Evolutionary conservation across 2,888 invertebrate genomes (phyloP), one percentile per base, ranked within the genome.

Genomic region (Sthenelais limicola): DNA sequence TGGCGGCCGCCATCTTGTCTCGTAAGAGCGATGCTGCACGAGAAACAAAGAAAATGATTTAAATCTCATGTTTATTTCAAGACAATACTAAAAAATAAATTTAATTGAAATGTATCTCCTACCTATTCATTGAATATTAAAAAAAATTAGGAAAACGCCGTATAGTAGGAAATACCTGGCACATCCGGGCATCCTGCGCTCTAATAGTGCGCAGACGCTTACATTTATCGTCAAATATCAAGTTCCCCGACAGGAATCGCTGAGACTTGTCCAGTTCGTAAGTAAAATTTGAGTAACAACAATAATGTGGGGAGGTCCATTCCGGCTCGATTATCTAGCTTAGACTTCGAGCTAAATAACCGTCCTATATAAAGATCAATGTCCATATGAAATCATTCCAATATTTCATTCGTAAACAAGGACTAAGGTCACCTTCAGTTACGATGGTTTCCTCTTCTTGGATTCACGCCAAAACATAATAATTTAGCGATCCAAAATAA

Each of bases 171-270:
- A 52, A 58, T 71, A 71, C 71, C 58, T 71, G 71, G 71, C 71
- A 71, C 58, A 71, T 71, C 71, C 71, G 71, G 71, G 71, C 33
- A 71, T 26, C 71, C 43, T 71, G 71, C 71, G 71, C 49, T 28
- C 43, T 62, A 62, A 56, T 58, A 32, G 38, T 71, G 71, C 71
- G 71, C 71, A 58, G 71, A 71, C 71, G 43, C 21, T 12, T 21
- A 49, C 35, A 68, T 49, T 43, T 58, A 49, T 71, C 58, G 71
- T 71, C 58, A 47, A 56, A 51, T 54, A 51, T 70, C 54, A 47
- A 56, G 38, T 70, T 54, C 43, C 47, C 58, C 62, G 71, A 58
- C 26, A 56, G 58, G 71, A 38, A n/a, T 24, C 30, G 18, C 5
- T 28, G 28, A 56, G 54, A 70, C 54, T 70, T 70, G 56, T 54